These are phyloP conservation scores for Hofmannophila pseudospretella DNA, from an alignment of 2,888 invertebrate species.

Conservation along the genomic window DNA sequence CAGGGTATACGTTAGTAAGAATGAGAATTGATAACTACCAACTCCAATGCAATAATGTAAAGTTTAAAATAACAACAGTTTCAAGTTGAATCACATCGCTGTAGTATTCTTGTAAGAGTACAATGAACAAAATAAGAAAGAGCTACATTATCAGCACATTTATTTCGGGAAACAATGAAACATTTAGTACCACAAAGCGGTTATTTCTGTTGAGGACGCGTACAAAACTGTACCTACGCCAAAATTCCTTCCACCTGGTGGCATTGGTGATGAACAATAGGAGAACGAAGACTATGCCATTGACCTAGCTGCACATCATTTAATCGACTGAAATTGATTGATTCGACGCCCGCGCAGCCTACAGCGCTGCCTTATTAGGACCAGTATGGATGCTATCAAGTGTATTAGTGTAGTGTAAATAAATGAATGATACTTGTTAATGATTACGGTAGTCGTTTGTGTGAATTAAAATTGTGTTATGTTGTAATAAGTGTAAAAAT, in stretches of 20 bases:
- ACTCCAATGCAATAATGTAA: too few relatives aligned
- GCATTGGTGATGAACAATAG: constrained; percentile 3
- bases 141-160: constrained; percentile 36
- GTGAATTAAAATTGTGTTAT: too few relatives aligned
- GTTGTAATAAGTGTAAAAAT: too few relatives aligned
- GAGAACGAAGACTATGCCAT: neutral
- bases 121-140: constrained; percentile 2
- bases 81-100: too few relatives aligned
- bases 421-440: too few relatives aligned
- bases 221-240: constrained; percentile 38
- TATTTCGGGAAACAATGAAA: constrained; percentile 49
- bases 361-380: neutral
- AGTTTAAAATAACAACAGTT: too few relatives aligned
- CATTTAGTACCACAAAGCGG: constrained; percentile 40
- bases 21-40: too few relatives aligned
- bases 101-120: too few relatives aligned
- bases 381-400: neutral
- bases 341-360: constrained; percentile 23
- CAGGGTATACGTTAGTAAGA: too few relatives aligned
- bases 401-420: neutral
- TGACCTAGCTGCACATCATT: constrained; percentile 3
- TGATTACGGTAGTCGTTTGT: too few relatives aligned
- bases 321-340: constrained; percentile 7
- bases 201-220: constrained; percentile 51
- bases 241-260: constrained; percentile 38